Base-by-base conservation (phyloP, 2,888 invertebrate genomes). In the Nycteola revayana region DNA sequence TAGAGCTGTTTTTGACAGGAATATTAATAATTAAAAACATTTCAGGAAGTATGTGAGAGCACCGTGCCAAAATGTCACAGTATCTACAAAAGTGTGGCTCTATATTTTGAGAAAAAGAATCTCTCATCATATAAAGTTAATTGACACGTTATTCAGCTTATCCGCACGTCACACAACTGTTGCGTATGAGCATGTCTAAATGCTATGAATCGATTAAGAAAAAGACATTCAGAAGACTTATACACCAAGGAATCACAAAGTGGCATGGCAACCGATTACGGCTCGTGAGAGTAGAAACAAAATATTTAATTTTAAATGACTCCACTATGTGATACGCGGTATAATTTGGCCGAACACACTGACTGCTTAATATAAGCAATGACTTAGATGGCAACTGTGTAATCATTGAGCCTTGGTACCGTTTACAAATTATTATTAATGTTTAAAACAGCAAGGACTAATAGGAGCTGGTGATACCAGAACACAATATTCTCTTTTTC, bases 81-180 rank as follows among this genome's bases (percentile, higher is more conserved):
- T 43, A 46, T 43, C 43, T 42, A 46, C 43, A 45, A 42, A 55
- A 60, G 38, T 49, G 51, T 50, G 54, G 40, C 40, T 31, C n/a
- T 46, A 58, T 63, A 66, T 64, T 65, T 64, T 51, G 52, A 58
- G 51, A 67, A 58, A 58, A 64, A 45, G 37, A 25, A 49, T 48
- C 62, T 70, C 62, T 43, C 55, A 66, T 60, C 70, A 70, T 63
- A 58, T 43, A 60, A 60, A 69, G 71, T 67, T 73, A 72, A 73
- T 67, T 56, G 75, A 68, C 68, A 63, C 55, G 52, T 42, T 18
- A 26, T 18, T 3, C 14, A 14, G 14, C n/a, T 35, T 35, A 30
- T 47, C 37, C 36, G 26, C 21, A 10, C 9, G 24, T 25, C 23
- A 30, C 31, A 32, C 22, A 39, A 53, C 36, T 28, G 24, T 33